Evolutionary conservation across 2,888 invertebrate genomes (phyloP), one percentile per base, ranked within the genome.

Genomic region (Teinopalpus imperialis): DNA sequence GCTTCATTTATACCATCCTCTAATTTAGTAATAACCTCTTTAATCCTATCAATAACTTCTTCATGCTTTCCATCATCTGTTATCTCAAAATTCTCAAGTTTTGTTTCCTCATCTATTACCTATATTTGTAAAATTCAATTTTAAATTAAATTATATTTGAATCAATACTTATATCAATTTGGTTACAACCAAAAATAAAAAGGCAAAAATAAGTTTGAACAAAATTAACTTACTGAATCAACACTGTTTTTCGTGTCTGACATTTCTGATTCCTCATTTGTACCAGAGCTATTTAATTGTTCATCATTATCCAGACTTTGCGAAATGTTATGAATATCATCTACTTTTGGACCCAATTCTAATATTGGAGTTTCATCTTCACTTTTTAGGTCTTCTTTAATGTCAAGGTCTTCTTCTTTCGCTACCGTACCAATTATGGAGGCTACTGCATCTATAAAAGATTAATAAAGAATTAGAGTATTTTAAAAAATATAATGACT

Each of bases 1-100:
- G 56, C 57, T 41, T 73, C 58, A 42, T 62, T 74, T 14, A 83
- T 57, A 29, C 80, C 77, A 21, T 64, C 79, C 55, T 87, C 86
- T 13, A 87, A 56, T 68, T 86, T 87, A 29, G 64, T 76, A 26
- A 86, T 86, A 0, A 64, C 85, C 59, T 85, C 81, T 59, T 82
- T 85, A 23, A 87, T 86, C 57, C 75, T 74, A 51, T 78, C 79
- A 24, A 87, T 74, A 0, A 80, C 83, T 57, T 76, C 69, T 50
- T 74, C 77, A 16, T 83, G 80, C 39, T 68, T 68, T 1, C 55
- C 59, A 1, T 69, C 68, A 24, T 83, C 81, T 26, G 69, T 69
- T 51, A 69, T 65, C 29, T 86, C 85, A 43, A 87, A 87, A 36
- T 74, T 77, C 48, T 81, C 77, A 23, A 82, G 63, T 44, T 66